phyloP scores from a whole-genome alignment of 2,888 invertebrate species.

The Agonopterix alstromeriana region DNA sequence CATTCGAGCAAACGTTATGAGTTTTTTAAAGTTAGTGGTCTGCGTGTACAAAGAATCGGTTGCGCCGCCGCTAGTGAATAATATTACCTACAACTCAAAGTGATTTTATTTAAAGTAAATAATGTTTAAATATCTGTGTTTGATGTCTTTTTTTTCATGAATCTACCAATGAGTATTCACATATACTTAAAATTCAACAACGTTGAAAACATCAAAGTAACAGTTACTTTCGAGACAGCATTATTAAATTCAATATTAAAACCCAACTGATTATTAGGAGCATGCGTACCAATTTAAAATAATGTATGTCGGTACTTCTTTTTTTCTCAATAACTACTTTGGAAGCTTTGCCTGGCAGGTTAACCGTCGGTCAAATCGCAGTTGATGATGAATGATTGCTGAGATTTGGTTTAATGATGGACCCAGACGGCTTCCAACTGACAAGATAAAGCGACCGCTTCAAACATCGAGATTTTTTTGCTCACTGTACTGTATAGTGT shows the following conservation, averaged over 20 bases:
- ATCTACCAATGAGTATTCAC: no score
- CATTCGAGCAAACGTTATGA: no score
- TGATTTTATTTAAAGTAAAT: no score
- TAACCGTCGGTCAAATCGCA: conserved; percentile 60
- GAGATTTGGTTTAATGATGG: conserved; percentile 68
- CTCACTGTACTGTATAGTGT: conserved; percentile 15
- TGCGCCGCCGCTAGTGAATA: no score
- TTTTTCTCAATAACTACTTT: conserved; percentile 44
- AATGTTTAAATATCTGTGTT: no score
- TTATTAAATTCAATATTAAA: conserved; percentile 7
- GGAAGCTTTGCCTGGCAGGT: conserved; percentile 50
- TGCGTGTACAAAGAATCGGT: no score
- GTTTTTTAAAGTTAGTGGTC: no score
- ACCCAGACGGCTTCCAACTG: conserved; percentile 48
- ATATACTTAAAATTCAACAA: no score
- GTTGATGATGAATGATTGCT: conserved; percentile 73
- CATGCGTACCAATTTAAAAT: conserved; percentile 30
- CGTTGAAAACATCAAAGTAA: background rate
- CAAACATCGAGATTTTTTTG: conserved; percentile 29
- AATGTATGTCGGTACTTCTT: conserved; percentile 11
- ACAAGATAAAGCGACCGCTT: conserved; percentile 43
- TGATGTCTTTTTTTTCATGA: no score
- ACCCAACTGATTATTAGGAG: conserved; percentile 28
- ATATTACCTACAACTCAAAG: no score
- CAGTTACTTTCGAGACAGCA: conserved; percentile 1